Conservation (phyloP, 2,888 invertebrate species). For the Eupithecia exiguata region DNA sequence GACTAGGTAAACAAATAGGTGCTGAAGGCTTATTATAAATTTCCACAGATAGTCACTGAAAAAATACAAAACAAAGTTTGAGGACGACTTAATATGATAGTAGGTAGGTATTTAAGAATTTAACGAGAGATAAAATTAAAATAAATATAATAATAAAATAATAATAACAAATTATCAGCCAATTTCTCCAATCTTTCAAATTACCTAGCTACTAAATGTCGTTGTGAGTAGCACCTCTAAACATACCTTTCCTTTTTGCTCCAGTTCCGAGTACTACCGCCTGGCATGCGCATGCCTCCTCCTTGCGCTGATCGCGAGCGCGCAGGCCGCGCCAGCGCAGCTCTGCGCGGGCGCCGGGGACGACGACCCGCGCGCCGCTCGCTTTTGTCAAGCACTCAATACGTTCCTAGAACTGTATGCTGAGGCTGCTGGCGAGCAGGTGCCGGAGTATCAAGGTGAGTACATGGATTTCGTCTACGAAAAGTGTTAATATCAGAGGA, state of each 20-base stretch:
- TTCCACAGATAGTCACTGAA: too few species aligned
- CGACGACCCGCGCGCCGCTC: slow-evolving; percentile 85
- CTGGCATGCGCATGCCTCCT: slow-evolving; percentile 59
- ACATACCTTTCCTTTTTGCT: slow-evolving; percentile 19
- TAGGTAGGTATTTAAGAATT: too few species aligned
- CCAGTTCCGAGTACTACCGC: slow-evolving; percentile 66
- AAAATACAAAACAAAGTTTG: too few species aligned
- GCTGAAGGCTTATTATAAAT: too few species aligned
- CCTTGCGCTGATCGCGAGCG: slow-evolving; percentile 58
- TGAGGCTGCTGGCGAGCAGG: slow-evolving; percentile 84
- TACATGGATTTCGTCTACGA: not conserved
- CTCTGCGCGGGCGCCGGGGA: slow-evolving; percentile 85
- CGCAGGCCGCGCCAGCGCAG: slow-evolving; percentile 73
- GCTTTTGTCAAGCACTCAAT: slow-evolving; percentile 87
- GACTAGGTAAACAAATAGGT: too few species aligned
- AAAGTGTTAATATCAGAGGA: not conserved
- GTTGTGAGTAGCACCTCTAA: not conserved
- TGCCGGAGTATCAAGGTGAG: slow-evolving; percentile 79
- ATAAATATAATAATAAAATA: too few species aligned
- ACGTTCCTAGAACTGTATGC: slow-evolving; percentile 86
- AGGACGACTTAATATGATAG: too few species aligned
- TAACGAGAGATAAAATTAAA: too few species aligned
- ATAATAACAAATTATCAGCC: too few species aligned
- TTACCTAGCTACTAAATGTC: too few species aligned
- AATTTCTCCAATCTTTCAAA: too few species aligned